Base-by-base conservation (phyloP, 2,797 vertebrate species). In the Lophius americanus region DNA sequence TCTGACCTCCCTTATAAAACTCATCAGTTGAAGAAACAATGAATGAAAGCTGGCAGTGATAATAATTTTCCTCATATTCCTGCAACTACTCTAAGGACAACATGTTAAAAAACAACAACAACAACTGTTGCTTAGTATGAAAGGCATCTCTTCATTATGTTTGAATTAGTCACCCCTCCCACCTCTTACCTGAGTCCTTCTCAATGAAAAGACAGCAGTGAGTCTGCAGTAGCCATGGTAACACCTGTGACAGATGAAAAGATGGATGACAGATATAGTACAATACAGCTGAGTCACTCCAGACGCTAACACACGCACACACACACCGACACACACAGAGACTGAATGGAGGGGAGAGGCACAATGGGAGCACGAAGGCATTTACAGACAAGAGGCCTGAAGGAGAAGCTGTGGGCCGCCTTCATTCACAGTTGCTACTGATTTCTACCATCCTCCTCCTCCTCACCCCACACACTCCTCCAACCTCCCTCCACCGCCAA, bases 181-280 rank as follows among this genome's bases (percentile, higher is more conserved):
- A 60, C 78, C 59, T 81, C 89, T 93, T 93, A 93, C 92, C 93
- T 93, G 92, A 67, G 86, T 93, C 89, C 85, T 89, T 92, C 88
- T 93, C 92, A 92, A 91, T 90, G 87, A 92, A 88, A 87, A 93
- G 81, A 86, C 92, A 94, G 90, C 92, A 93, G 77, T 92, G 91
- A 91, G 87, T 93, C 88, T 89, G 89, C 81, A 92, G 91, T 90
- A 93, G 85, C 92, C 92, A 92, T 93, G 92, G 91, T 76, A 92
- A 93, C 91, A 92, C 92, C 93, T 94, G 91, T 88, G 90, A 88
- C 86, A 92, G 76, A 93, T 87, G 87, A 84, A 89, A 85, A 91
- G 79, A 90, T 81, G 88, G 79, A 88, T 91, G 87, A 91, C 79
- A 87, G 83, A 88, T 88, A 90, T 75, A 79, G 86, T 90, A 91